Evolutionary conservation across 2,888 invertebrate genomes (phyloP).

Genomic region (Eupeodes luniger): DNA sequence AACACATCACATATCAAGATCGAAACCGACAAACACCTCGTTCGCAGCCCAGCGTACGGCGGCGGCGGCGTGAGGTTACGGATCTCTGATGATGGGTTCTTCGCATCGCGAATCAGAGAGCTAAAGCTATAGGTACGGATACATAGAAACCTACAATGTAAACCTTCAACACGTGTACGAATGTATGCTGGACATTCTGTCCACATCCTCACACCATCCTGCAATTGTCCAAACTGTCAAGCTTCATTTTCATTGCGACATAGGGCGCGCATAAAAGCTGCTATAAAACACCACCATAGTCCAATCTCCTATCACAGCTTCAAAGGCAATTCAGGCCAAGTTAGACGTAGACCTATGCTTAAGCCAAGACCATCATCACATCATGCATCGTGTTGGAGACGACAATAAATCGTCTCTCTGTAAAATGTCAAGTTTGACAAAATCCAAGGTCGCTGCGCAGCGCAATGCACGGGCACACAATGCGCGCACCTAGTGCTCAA

Average conservation of each 20-base stretch:
- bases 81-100: neutral
- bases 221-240: constrained; percentile 73
- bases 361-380: constrained; percentile 24
- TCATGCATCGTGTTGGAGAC: constrained; percentile 22
- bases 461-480: constrained; percentile 13
- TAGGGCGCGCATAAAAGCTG: constrained; percentile 40
- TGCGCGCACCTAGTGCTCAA: too few species aligned
- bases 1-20: constrained; percentile 20
- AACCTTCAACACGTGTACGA: constrained; percentile 60
- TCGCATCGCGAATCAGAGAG: neutral
- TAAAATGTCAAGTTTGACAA: constrained; percentile 75
- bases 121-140: neutral
- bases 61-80: too few species aligned
- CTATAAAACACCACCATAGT: constrained; percentile 16
- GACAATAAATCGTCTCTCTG: constrained; percentile 74
- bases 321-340: neutral
- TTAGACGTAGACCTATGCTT: neutral
- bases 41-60: too few species aligned
- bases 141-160: neutral
- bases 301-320: neutral
- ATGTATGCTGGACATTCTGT: constrained; percentile 70
- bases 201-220: constrained; percentile 66
- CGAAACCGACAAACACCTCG: constrained; percentile 47
- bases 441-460: constrained; percentile 74
- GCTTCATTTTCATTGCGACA: constrained; percentile 28